Conservation (phyloP, 2,888 invertebrate species). For the Myathropa florea region DNA sequence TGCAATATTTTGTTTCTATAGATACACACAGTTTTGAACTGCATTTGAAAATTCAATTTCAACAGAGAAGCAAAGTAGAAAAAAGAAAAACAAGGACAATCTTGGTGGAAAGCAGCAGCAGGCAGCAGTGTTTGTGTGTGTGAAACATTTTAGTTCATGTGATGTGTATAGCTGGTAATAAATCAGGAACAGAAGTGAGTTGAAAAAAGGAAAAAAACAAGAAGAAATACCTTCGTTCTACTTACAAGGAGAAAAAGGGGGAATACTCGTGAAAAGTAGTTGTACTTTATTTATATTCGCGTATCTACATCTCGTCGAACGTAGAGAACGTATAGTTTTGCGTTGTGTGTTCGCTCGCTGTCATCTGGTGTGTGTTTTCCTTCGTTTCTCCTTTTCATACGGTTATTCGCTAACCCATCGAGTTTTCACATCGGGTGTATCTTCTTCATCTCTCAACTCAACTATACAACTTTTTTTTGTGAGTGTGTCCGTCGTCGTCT, state of each 20-base stretch:
- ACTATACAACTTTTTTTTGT: constrained; percentile 59
- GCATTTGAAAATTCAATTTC: not conserved
- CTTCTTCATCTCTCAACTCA: constrained; percentile 41
- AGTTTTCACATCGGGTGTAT: constrained; percentile 38
- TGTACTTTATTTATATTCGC: constrained; percentile 50
- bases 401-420: constrained; percentile 47
- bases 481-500: constrained; percentile 23
- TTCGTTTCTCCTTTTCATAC: constrained; percentile 38
- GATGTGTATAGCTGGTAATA: constrained; percentile 20
- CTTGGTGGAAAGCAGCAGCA: not conserved
- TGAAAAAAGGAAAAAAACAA: constrained; percentile 15
- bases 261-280: constrained; percentile 47
- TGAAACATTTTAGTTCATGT: constrained; percentile 12
- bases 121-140: constrained; percentile 15
- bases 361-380: constrained; percentile 62
- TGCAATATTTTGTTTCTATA: constrained; percentile 1
- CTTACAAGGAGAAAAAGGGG: constrained; percentile 1
- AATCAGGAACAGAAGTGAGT: constrained; percentile 49
- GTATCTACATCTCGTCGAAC: constrained; percentile 41
- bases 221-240: not conserved
- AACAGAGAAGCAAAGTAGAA: not conserved
- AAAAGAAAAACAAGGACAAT: constrained; percentile 35
- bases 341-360: constrained; percentile 43
- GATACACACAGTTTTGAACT: not conserved
- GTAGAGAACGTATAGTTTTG: constrained; percentile 37